Percentiles rank a stretch among this genome's conserved stretches.
phyloP scores from a whole-genome alignment of 2,113 vertebrate species.

The Clarias gariepinus region DNA sequence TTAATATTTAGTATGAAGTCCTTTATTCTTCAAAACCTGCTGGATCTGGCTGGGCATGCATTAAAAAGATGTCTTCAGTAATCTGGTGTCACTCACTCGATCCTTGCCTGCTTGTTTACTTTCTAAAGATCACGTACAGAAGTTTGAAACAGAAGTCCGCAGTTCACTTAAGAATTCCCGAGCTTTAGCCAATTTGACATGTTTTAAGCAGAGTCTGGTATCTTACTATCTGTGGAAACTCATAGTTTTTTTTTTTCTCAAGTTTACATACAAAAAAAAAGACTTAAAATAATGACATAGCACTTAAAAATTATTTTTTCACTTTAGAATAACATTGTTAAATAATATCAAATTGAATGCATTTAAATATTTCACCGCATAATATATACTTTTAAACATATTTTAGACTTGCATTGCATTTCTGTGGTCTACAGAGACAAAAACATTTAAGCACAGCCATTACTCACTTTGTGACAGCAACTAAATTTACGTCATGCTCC shows the following conservation, averaged over 20 bases:
- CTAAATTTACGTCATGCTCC: background rate
- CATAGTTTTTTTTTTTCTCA: background rate
- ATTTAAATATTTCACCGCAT: background rate
- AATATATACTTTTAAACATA: background rate
- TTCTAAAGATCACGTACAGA: too few relatives aligned
- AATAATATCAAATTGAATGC: background rate
- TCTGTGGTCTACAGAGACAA: background rate
- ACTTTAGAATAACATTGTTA: background rate
- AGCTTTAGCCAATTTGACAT: background rate
- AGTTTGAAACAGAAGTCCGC: too few relatives aligned
- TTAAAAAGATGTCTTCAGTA: too few relatives aligned
- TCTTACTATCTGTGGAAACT: background rate
- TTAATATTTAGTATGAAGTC: too few relatives aligned
- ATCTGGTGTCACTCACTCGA: too few relatives aligned
- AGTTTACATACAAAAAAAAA: background rate
- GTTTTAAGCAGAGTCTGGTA: background rate
- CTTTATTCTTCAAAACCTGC: too few relatives aligned
- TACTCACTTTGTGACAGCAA: constrained; percentile 9
- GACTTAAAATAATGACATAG: background rate
- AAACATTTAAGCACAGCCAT: background rate
- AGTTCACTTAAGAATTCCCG: too few relatives aligned
- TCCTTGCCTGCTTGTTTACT: too few relatives aligned
- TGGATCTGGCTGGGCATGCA: too few relatives aligned
- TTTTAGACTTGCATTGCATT: background rate
- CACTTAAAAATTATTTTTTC: background rate